These are phyloP conservation scores for Telenomus remus DNA, from an alignment of 1,140 invertebrate genomes.

Conservation along the genomic window DNA sequence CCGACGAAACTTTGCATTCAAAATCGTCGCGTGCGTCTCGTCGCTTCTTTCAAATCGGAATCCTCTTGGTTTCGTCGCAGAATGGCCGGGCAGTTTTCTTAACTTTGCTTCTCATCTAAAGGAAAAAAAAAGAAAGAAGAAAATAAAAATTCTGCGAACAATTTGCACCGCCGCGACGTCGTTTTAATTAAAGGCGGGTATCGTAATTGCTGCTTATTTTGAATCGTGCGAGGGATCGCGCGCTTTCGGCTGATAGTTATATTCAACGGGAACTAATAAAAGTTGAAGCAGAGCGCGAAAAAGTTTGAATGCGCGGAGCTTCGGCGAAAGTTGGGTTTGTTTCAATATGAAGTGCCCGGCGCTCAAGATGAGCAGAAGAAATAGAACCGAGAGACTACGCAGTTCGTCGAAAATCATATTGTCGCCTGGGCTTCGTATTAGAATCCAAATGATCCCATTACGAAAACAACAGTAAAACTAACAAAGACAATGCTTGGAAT, in stretches of 20 bases:
- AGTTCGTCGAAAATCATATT: constrained; percentile 58
- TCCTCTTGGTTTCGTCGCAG: not conserved
- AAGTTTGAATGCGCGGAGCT: constrained; percentile 38
- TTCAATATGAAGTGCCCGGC: constrained; percentile 50
- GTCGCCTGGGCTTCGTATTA: constrained; percentile 62
- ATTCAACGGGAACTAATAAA: constrained; percentile 38
- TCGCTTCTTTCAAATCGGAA: constrained; percentile 30
- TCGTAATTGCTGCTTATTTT: constrained; percentile 41
- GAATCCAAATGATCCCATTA: constrained; percentile 70
- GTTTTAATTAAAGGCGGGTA: constrained; percentile 40
- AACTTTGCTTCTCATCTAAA: not conserved
- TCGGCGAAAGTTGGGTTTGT: constrained; percentile 40
- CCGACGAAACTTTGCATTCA: constrained; percentile 26
- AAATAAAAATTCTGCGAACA: constrained; percentile 1
- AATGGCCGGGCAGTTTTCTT: constrained; percentile 19
- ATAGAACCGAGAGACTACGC: constrained; percentile 45
- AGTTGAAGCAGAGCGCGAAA: constrained; percentile 34
- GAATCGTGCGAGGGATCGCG: not conserved
- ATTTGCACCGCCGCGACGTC: not conserved
- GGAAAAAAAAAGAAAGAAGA: too few species aligned
- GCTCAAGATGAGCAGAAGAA: constrained; percentile 51
- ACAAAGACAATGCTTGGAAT: constrained; percentile 63
- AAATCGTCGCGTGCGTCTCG: constrained; percentile 22
- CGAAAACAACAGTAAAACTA: constrained; percentile 70
- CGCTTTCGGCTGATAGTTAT: constrained; percentile 34